phyloP scores from a whole-genome alignment of 37 sponge, comb jelly and placozoan genomes.

The Beroe ovata region DNA sequence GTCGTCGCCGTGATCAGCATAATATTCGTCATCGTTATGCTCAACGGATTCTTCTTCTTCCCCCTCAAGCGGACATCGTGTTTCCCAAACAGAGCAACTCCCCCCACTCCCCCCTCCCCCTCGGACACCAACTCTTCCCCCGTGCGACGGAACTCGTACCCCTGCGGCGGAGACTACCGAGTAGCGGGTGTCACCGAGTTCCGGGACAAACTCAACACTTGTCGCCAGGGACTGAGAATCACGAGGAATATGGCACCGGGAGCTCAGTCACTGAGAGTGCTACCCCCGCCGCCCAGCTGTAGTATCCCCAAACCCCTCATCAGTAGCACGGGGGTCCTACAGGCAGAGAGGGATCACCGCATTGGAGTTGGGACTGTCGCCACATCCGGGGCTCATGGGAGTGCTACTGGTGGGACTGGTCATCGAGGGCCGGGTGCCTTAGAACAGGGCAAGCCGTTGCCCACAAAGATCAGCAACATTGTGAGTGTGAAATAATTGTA shows the following conservation, averaged over 20 bases:
- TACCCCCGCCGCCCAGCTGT: constrained; percentile 4
- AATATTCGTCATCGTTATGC: not conserved
- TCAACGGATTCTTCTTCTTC: constrained; percentile 63
- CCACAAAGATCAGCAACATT: not conserved
- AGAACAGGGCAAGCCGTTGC: not conserved
- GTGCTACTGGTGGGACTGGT: no score
- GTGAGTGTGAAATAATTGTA: no score
- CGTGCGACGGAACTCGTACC: constrained; percentile 34
- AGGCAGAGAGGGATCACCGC: no score
- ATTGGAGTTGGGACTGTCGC: no score
- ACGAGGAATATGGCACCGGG: not conserved
- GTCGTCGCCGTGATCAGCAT: no score
- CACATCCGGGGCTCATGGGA: no score
- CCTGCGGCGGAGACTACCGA: constrained; percentile 47
- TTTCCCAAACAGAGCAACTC: not conserved
- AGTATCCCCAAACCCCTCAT: not conserved
- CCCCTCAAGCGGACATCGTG: constrained; percentile 12
- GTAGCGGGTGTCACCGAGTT: constrained; percentile 28
- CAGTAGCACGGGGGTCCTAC: not conserved
- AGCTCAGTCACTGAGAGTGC: not conserved
- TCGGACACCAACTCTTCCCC: not conserved
- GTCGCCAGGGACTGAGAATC: not conserved
- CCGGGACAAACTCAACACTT: not conserved
- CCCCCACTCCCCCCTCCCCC: not conserved
- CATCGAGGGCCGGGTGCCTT: no score